These are phyloP conservation scores for Lasioglossum villosulum DNA, from an alignment of 2,888 invertebrate species.

Conservation along the genomic window DNA sequence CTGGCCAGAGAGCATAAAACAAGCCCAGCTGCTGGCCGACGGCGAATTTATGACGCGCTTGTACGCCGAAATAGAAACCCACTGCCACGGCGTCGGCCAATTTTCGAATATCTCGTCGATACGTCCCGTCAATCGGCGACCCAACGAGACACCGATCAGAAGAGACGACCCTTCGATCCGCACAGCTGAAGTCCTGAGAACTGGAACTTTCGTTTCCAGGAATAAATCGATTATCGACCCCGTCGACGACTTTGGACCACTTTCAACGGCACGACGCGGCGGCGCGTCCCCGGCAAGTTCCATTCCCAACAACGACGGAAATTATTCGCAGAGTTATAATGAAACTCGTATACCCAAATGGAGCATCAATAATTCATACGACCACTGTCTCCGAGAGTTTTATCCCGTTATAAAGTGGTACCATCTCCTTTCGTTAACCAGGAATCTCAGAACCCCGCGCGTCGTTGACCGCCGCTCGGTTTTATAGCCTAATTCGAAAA, in stretches of 20 bases:
- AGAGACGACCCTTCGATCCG: not conserved
- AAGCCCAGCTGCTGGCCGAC: conserved; percentile 73
- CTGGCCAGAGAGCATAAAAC: conserved; percentile 81
- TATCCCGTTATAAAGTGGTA: not conserved
- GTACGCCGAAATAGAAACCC: conserved; percentile 80
- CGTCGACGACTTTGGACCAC: not conserved
- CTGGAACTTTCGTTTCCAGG: not conserved
- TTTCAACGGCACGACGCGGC: not conserved
- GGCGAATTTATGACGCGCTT: conserved; percentile 81
- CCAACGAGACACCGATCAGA: conserved; percentile 14
- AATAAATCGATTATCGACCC: not conserved
- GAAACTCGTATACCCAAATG: not conserved
- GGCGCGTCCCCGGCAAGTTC: not conserved
- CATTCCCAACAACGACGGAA: not conserved
- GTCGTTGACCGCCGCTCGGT: not conserved
- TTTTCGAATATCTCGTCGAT: not conserved
- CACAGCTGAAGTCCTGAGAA: not conserved
- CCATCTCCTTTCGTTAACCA: not conserved
- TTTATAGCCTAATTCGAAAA: not conserved
- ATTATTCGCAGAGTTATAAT: not conserved
- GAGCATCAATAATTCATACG: not conserved
- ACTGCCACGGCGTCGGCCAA: conserved; percentile 39
- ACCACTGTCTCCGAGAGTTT: not conserved
- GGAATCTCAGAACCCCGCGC: not conserved
- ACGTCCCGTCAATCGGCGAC: not conserved